Evolutionary conservation across 2,113 vertebrate genomes (phyloP).

Genomic region (Rhinichthys klamathensis): DNA sequence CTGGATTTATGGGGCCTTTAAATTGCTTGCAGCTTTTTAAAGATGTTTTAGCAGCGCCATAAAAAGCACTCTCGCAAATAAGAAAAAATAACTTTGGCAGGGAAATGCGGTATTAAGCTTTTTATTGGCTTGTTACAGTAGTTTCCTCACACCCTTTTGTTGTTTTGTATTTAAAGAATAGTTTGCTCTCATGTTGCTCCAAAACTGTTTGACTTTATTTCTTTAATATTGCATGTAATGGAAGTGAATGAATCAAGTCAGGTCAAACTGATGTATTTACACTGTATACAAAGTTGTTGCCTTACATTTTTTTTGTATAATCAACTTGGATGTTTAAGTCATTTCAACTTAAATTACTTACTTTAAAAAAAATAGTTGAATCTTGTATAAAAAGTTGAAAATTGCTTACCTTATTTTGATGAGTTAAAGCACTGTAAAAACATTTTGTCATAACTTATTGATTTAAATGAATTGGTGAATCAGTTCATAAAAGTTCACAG

Average conservation of each 20-base stretch:
- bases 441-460: too few relatives aligned
- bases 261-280: too few relatives aligned
- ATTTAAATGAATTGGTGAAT: neutral
- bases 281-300: too few relatives aligned
- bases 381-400: too few relatives aligned
- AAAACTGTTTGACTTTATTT: neutral
- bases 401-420: too few relatives aligned
- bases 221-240: neutral
- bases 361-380: too few relatives aligned
- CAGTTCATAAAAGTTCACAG: neutral
- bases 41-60: constrained; percentile 42
- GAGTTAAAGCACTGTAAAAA: too few relatives aligned
- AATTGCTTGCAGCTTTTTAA: constrained; percentile 57
- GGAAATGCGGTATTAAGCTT: constrained; percentile 21
- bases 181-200: constrained; percentile 11
- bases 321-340: too few relatives aligned
- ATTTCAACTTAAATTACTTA: too few relatives aligned
- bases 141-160: constrained; percentile 20
- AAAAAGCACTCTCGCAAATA: constrained; percentile 53
- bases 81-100: constrained; percentile 48
- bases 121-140: constrained; percentile 42
- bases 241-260: neutral
- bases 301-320: too few relatives aligned
- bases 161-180: constrained; percentile 4
- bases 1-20: constrained; percentile 56